phyloP scores from a whole-genome alignment of 2,888 invertebrate species.

The Drosophila melanosoma region DNA sequence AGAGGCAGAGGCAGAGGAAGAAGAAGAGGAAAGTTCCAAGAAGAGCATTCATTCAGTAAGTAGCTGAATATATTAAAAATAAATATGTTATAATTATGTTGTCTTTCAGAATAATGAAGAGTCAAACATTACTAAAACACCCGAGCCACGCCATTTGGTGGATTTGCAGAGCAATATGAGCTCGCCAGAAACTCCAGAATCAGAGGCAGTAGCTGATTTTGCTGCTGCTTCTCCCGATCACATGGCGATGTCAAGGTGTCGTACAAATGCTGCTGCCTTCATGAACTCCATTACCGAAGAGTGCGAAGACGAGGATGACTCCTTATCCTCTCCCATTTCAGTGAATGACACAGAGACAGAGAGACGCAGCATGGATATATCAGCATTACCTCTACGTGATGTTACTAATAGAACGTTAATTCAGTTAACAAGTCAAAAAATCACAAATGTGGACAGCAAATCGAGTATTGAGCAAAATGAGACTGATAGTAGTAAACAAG shows the following conservation, averaged over 20 bases:
- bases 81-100: neutral
- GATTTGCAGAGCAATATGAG: conserved; percentile 18
- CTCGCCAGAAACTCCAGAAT: conserved; percentile 15
- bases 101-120: conserved; percentile 1
- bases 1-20: neutral
- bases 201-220: neutral
- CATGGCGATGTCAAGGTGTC: neutral
- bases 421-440: neutral
- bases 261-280: neutral
- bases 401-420: conserved; percentile 16
- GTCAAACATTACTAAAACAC: conserved; percentile 14
- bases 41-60: conserved; percentile 21
- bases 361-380: neutral
- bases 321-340: conserved; percentile 3
- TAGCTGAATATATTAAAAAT: neutral
- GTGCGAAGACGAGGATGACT: conserved; percentile 23
- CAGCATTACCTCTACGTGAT: conserved; percentile 23
- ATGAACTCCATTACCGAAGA: conserved; percentile 44
- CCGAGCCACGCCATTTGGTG: conserved; percentile 37
- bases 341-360: conserved; percentile 3
- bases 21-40: neutral
- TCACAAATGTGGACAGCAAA: neutral
- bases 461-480: neutral
- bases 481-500: neutral
- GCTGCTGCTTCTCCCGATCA: neutral